These are phyloP conservation scores for Spinibarbus caldwelli DNA, from an alignment of 2,797 vertebrate species.

Conservation along the genomic window DNA sequence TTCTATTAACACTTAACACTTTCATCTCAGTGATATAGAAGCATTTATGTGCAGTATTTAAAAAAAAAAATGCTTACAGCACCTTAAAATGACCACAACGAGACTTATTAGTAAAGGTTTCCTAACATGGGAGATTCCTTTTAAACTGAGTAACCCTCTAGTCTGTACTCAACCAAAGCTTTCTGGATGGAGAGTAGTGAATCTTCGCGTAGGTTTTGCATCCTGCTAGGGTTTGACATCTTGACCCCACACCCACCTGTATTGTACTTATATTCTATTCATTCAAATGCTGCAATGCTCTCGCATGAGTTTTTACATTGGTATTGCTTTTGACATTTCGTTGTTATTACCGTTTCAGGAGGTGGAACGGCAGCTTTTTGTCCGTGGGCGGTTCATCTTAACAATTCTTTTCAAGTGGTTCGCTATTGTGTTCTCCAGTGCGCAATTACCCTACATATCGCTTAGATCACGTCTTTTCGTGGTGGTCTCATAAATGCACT, in stretches of 20 bases:
- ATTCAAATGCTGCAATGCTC: constrained; percentile 18
- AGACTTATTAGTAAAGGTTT: background rate
- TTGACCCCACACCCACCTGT: constrained; percentile 19
- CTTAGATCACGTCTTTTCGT: constrained; percentile 3
- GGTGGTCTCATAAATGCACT: constrained; percentile 34
- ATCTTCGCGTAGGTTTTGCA: constrained; percentile 3
- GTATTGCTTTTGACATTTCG: constrained; percentile 41
- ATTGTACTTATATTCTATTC: constrained; percentile 19
- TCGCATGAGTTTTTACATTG: constrained; percentile 15
- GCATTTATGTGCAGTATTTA: background rate
- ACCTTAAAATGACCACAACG: background rate
- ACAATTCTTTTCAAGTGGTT: constrained; percentile 23
- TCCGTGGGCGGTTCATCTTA: constrained; percentile 30
- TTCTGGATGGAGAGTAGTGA: background rate
- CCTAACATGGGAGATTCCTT: background rate
- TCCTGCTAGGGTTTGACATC: constrained; percentile 17
- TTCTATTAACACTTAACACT: too few species aligned
- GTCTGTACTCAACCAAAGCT: background rate
- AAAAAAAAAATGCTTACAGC: background rate
- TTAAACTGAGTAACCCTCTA: background rate
- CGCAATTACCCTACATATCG: constrained; percentile 24
- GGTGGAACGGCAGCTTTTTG: constrained; percentile 9
- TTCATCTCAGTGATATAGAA: background rate
- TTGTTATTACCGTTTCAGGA: background rate
- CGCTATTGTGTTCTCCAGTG: constrained; percentile 7